phyloP scores from a whole-genome alignment of 2,113 vertebrate genomes.

The Melospiza georgiana region DNA sequence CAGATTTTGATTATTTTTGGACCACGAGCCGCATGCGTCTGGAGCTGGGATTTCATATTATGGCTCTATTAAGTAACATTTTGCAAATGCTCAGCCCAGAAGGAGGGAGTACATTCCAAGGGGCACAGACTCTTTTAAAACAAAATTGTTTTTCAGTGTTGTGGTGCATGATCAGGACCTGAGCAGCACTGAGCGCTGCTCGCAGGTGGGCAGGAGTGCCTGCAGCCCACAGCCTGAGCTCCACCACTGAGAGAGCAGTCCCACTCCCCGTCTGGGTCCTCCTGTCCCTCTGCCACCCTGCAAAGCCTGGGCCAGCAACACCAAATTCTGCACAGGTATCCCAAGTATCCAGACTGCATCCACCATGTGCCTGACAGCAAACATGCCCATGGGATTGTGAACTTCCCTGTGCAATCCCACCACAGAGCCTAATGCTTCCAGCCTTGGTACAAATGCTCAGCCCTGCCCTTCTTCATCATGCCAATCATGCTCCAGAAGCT shows the following conservation, averaged over 20 bases:
- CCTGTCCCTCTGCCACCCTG: neutral
- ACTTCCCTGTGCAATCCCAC: neutral
- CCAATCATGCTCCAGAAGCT: neutral
- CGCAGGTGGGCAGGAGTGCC: neutral
- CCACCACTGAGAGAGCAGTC: neutral
- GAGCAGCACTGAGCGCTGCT: neutral
- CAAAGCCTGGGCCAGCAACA: neutral
- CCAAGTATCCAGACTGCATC: neutral
- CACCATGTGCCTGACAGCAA: neutral
- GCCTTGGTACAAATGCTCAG: neutral
- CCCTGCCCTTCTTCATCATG: neutral
- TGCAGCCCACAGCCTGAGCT: neutral
- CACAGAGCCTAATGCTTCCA: neutral
- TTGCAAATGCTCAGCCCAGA: conserved; percentile 21
- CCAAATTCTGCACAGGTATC: neutral
- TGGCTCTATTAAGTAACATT: conserved; percentile 53
- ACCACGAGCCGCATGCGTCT: neutral
- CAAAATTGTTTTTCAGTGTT: neutral
- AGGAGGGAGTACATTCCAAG: neutral
- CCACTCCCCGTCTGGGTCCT: neutral
- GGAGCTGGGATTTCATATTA: conserved; percentile 37
- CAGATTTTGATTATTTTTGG: conserved; percentile 57
- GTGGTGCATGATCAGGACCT: neutral
- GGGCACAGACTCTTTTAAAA: neutral
- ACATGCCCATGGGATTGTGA: accelerated